phyloP scores from a whole-genome alignment of 2,797 vertebrate species.

The Rhabdomys pumilio region DNA sequence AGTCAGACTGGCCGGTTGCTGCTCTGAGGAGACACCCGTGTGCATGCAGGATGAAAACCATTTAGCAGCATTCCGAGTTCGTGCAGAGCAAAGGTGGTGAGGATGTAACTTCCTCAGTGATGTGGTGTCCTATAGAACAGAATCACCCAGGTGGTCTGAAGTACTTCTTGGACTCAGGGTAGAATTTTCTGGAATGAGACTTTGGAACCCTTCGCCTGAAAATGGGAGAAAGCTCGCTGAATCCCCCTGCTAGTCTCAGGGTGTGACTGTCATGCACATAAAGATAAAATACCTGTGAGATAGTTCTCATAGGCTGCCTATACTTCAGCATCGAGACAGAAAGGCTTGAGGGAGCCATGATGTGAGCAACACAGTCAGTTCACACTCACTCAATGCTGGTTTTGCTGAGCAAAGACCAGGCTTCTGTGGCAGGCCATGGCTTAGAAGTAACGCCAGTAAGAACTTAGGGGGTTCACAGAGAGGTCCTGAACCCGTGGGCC shows the following conservation, averaged over 20 bases:
- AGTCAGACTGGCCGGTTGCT: rapidly evolving
- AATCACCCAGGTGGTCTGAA: background rate
- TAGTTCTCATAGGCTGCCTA: rapidly evolving
- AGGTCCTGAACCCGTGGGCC: rapidly evolving
- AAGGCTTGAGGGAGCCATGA: background rate
- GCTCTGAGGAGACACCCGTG: background rate
- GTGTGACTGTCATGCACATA: background rate
- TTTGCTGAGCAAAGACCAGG: background rate
- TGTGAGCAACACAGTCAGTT: background rate
- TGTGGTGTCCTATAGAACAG: background rate
- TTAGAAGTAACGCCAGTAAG: background rate
- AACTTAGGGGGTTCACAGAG: background rate
- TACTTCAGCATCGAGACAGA: background rate
- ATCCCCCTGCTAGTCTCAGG: background rate
- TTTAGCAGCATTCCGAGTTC: background rate
- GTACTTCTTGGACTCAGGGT: background rate
- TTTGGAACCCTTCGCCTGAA: background rate
- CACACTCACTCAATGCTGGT: background rate
- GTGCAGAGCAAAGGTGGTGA: background rate
- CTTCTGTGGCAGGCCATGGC: background rate
- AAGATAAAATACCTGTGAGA: background rate
- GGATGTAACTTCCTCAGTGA: background rate
- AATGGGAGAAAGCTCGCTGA: background rate
- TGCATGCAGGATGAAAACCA: rapidly evolving
- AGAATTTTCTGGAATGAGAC: background rate